Conservation (phyloP, 2,113 vertebrate species). For the Pygoscelis adeliae region DNA sequence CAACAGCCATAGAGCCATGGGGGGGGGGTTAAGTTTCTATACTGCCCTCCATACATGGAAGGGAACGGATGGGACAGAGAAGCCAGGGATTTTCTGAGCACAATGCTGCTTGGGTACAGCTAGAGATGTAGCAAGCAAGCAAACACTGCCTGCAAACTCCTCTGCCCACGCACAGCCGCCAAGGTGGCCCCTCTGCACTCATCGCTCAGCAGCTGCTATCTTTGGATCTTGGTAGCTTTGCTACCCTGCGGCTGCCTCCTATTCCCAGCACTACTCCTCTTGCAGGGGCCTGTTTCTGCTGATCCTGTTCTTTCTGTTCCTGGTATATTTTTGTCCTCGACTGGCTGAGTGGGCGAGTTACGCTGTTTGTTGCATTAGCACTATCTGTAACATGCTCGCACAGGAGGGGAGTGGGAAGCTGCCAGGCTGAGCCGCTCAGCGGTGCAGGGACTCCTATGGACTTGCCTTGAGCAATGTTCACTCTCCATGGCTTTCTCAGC, state of each 20-base stretch:
- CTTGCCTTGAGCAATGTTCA: not conserved
- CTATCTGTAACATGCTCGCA: rapidly evolving
- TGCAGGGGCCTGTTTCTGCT: not conserved
- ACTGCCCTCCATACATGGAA: rapidly evolving
- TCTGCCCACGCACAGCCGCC: not conserved
- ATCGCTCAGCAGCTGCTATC: rapidly evolving
- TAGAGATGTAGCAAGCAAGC: not conserved
- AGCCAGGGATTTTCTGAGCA: not conserved
- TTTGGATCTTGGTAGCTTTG: not conserved
- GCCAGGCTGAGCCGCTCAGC: not conserved
- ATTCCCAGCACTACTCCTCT: not conserved
- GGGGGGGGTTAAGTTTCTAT: not conserved
- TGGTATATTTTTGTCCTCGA: not conserved
- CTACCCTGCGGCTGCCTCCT: not conserved
- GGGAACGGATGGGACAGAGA: not conserved
- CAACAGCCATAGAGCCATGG: rapidly evolving
- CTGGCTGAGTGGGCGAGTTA: not conserved
- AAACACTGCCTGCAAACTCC: not conserved
- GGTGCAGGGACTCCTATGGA: not conserved
- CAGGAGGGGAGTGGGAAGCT: not conserved
- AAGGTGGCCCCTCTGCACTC: not conserved
- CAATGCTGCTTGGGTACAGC: not conserved
- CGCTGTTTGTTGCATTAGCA: rapidly evolving
- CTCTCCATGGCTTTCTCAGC: not conserved
- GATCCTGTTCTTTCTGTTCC: not conserved